These are phyloP conservation scores for Clarias macrocephalus DNA, from an alignment of 2,113 vertebrate genomes.

Conservation along the genomic window DNA sequence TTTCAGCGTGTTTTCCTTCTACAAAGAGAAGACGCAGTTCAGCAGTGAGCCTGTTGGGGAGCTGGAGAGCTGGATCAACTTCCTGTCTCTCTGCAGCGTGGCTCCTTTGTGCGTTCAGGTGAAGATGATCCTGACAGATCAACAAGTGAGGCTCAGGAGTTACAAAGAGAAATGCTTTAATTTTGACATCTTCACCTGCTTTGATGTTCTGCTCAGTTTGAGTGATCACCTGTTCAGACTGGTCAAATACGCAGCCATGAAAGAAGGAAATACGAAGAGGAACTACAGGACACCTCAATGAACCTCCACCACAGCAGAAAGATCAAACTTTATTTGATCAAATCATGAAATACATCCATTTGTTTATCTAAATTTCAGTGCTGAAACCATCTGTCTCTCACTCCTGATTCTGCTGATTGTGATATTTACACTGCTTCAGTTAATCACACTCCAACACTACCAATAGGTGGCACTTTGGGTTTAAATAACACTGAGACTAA, in stretches of 20 bases:
- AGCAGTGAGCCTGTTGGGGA: slow-evolving; percentile 72
- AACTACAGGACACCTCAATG: no score
- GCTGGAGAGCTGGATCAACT: slow-evolving; percentile 92
- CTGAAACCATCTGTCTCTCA: neutral
- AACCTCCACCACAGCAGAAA: no score
- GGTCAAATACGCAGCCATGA: slow-evolving; percentile 84
- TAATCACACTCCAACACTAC: no score
- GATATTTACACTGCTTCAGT: no score
- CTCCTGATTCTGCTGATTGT: no score
- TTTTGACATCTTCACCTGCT: neutral
- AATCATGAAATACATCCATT: no score
- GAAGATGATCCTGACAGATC: slow-evolving; percentile 86
- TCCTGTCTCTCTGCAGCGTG: slow-evolving; percentile 68
- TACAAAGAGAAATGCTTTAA: neutral
- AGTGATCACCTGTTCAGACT: slow-evolving; percentile 92
- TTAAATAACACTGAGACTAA: neutral
- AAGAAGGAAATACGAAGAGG: slow-evolving; percentile 85
- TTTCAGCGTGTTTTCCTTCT: slow-evolving; percentile 4
- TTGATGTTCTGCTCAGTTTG: slow-evolving; percentile 69
- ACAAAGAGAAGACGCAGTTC: slow-evolving; percentile 78
- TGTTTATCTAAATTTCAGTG: no score
- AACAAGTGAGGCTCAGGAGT: slow-evolving; percentile 80
- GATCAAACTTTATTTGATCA: no score
- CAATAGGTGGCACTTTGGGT: no score
- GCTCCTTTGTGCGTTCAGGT: slow-evolving; percentile 84